A percentile compares a stretch with the other conserved stretches of the same genome.
Evolutionary conservation across 2,113 vertebrate species (phyloP).

Genomic region (Clinocottus analis): DNA sequence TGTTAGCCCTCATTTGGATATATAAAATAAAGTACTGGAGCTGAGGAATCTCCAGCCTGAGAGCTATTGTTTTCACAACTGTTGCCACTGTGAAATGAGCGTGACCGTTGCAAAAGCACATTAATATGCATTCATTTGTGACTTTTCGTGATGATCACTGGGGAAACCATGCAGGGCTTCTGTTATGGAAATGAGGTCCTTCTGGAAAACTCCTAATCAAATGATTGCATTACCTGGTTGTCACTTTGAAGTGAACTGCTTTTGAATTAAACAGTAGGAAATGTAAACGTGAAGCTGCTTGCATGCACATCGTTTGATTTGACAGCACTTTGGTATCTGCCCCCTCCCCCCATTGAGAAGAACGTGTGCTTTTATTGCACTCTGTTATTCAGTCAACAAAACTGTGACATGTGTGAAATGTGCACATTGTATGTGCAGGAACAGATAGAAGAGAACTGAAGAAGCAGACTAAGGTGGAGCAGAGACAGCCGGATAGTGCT

Average conservation of each 20-base stretch:
- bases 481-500: not conserved
- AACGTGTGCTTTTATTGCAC: slow-evolving; percentile 22
- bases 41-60: not conserved
- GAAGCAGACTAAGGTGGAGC: not conserved
- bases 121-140: slow-evolving; percentile 2
- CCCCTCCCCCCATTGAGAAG: slow-evolving; percentile 7
- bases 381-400: slow-evolving; percentile 32
- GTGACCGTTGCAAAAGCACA: not conserved
- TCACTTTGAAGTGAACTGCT: slow-evolving; percentile 48
- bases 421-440: slow-evolving; percentile 23
- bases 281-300: slow-evolving; percentile 11
- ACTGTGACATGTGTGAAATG: slow-evolving; percentile 34
- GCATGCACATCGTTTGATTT: slow-evolving; percentile 29
- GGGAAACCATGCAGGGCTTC: not conserved
- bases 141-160: slow-evolving; percentile 14
- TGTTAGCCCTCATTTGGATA: slow-evolving; percentile 29
- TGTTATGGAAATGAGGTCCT: slow-evolving; percentile 35
- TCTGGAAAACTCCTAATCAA: slow-evolving; percentile 41
- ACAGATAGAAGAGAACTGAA: not conserved
- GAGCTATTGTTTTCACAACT: not conserved
- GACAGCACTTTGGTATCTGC: slow-evolving; percentile 43
- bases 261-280: slow-evolving; percentile 38
- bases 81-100: not conserved
- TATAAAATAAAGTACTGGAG: not conserved
- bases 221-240: slow-evolving; percentile 41